Conservation (phyloP, 2,888 invertebrate species). For the Synanthedon vespiformis region DNA sequence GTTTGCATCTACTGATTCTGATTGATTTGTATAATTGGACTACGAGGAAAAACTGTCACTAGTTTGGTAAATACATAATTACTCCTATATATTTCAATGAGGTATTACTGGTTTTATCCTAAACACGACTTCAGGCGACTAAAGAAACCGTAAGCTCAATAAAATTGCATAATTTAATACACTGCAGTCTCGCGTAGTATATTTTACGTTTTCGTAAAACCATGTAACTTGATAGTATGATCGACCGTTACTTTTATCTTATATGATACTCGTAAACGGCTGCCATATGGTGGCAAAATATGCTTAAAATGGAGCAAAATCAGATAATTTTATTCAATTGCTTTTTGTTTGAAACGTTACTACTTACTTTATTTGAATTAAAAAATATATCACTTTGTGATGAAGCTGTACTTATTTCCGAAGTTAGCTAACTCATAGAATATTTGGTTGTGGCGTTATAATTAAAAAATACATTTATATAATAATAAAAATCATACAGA, state of each 20-base stretch:
- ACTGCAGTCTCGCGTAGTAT: background rate
- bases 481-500: too few relatives aligned
- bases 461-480: background rate
- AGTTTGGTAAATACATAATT: too few relatives aligned
- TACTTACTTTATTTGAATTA: too few relatives aligned
- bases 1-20: too few relatives aligned
- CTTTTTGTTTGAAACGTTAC: too few relatives aligned
- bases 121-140: too few relatives aligned
- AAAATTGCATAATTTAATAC: background rate
- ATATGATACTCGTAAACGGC: background rate
- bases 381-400: too few relatives aligned
- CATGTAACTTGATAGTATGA: conserved; percentile 6
- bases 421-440: background rate
- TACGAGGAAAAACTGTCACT: too few relatives aligned
- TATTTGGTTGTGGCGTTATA: background rate
- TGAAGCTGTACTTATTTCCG: too few relatives aligned
- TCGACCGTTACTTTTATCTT: conserved; percentile 4
- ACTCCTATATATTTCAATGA: too few relatives aligned
- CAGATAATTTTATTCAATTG: background rate
- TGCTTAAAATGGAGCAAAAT: background rate
- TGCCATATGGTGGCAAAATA: background rate
- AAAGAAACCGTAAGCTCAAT: background rate
- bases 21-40: too few relatives aligned
- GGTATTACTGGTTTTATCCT: too few relatives aligned
- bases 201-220: conserved; percentile 3